A percentile compares a stretch with the other conserved stretches of the same genome.
Evolutionary conservation across 1,140 invertebrate species (phyloP).

Genomic region (Eciton burchellii): DNA sequence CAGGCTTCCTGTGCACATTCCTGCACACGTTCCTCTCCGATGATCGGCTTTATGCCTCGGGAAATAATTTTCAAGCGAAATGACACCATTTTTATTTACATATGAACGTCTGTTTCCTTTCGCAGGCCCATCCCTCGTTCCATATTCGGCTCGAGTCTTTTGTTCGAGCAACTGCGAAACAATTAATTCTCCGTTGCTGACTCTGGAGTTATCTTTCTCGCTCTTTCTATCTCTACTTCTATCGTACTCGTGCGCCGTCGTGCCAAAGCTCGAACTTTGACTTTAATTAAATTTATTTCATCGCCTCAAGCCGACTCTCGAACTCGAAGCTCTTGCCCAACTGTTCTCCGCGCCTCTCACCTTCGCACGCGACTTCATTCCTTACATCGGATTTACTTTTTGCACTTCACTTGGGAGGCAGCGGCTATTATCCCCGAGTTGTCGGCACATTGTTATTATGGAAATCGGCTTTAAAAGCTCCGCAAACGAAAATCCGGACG

Average conservation of each 20-base stretch:
- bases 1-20: background rate
- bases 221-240: slow-evolving; percentile 63
- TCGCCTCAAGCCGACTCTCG: slow-evolving; percentile 49
- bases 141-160: slow-evolving; percentile 27
- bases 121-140: background rate
- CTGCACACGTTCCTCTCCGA: background rate
- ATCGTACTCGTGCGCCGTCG: background rate
- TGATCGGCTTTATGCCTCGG: background rate
- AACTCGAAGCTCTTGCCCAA: slow-evolving; percentile 55
- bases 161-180: slow-evolving; percentile 38
- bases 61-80: slow-evolving; percentile 22
- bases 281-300: slow-evolving; percentile 69
- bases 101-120: slow-evolving; percentile 32
- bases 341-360: slow-evolving; percentile 28
- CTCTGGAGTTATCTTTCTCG: slow-evolving; percentile 30
- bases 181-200: slow-evolving; percentile 24
- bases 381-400: background rate
- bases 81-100: slow-evolving; percentile 38
- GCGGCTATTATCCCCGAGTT: slow-evolving; percentile 27
- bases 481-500: background rate
- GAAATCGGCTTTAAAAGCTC: slow-evolving; percentile 30
- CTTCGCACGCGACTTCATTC: slow-evolving; percentile 1
- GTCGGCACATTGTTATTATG: slow-evolving; percentile 32
- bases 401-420: slow-evolving; percentile 1
- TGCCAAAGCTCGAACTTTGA: slow-evolving; percentile 55